Evolutionary conservation across 2,113 vertebrate species (phyloP).

Genomic region (Cynoglossus semilaevis): DNA sequence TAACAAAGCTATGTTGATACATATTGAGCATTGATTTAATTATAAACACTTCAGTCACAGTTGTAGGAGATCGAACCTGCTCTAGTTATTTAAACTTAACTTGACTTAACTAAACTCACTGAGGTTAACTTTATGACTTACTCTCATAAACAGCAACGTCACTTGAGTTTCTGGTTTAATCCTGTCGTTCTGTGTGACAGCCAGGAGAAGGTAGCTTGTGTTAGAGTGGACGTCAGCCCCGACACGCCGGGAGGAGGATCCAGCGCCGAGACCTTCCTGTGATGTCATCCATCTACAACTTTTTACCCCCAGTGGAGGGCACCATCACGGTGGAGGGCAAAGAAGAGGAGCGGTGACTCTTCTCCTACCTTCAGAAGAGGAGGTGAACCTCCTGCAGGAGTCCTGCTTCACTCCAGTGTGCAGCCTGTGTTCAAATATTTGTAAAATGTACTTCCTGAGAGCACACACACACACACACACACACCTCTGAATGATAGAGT

Average conservation of each 20-base stretch:
- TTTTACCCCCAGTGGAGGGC: constrained; percentile 15
- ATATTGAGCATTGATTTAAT: too few relatives aligned
- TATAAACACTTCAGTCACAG: too few relatives aligned
- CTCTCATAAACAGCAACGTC: too few relatives aligned
- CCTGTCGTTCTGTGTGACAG: constrained; percentile 69
- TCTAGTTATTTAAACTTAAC: too few relatives aligned
- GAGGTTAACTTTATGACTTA: too few relatives aligned
- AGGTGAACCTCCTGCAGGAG: constrained; percentile 23
- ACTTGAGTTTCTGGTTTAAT: constrained; percentile 13
- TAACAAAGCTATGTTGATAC: too few relatives aligned
- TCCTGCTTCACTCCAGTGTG: constrained; percentile 6
- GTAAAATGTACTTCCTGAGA: constrained; percentile 5
- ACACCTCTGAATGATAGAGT: constrained; percentile 26
- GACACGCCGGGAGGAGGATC: constrained; percentile 77
- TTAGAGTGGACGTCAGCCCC: constrained; percentile 84
- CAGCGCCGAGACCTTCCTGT: constrained; percentile 88
- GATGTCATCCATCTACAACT: constrained; percentile 52
- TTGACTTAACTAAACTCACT: too few relatives aligned
- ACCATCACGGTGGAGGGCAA: constrained; percentile 6
- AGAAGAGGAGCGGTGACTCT: constrained; percentile 30
- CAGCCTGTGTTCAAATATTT: constrained; percentile 18
- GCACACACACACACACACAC: too few relatives aligned
- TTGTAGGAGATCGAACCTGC: too few relatives aligned
- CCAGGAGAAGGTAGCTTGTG: constrained; percentile 86
- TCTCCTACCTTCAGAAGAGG: constrained; percentile 4